Percentiles rank a stretch among this genome's conserved stretches.
Evolutionary conservation across 2,797 vertebrate species (phyloP).

Genomic region (Pipistrellus kuhlii): DNA sequence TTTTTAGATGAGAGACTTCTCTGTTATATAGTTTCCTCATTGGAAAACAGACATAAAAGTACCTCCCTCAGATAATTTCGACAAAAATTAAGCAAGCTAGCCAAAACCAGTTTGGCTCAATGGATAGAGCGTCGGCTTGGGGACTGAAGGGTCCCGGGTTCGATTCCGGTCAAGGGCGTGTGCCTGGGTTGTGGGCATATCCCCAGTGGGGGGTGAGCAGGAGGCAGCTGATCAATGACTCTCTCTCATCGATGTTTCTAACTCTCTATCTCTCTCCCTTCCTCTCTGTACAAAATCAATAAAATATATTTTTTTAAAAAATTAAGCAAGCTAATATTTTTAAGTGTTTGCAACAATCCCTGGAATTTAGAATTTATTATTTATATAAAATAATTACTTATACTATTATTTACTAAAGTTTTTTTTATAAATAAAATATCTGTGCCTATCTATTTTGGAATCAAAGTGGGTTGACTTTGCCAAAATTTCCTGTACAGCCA

Average conservation of each 20-base stretch:
- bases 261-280: too few relatives aligned
- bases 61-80: background rate
- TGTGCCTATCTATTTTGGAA: background rate
- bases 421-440: slow-evolving; percentile 21
- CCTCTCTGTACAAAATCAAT: too few relatives aligned
- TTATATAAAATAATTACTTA: slow-evolving; percentile 1
- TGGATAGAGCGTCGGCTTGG: too few relatives aligned
- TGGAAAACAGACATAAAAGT: background rate
- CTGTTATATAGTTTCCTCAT: background rate
- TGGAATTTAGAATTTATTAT: background rate
- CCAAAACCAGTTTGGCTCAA: too few relatives aligned
- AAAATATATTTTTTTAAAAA: background rate
- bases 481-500: background rate
- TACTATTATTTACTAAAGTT: slow-evolving; percentile 18
- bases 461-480: background rate
- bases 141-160: too few relatives aligned
- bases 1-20: background rate
- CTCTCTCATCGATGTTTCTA: too few relatives aligned
- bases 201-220: too few relatives aligned
- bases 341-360: background rate
- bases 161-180: too few relatives aligned
- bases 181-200: too few relatives aligned
- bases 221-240: too few relatives aligned
- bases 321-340: background rate
- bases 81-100: background rate